Percentiles rank a stretch among this genome's conserved stretches.
These are phyloP conservation scores for Anser cygnoides DNA, from an alignment of 2,113 vertebrate species.

Conservation along the genomic window DNA sequence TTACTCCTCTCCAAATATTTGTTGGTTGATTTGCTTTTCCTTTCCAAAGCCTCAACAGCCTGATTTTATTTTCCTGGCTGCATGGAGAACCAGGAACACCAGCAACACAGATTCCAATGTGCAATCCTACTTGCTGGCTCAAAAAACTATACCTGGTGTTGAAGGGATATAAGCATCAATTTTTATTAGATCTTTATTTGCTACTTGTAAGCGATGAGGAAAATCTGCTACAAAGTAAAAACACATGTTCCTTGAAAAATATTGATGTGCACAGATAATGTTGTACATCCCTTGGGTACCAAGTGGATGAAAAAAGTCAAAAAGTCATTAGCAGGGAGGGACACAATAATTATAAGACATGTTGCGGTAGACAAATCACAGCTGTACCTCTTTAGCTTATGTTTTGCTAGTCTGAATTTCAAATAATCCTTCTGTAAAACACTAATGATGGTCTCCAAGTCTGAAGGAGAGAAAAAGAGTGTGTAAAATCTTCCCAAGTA, in stretches of 20 bases:
- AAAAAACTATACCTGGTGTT: conserved; percentile 54
- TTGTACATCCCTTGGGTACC: neutral
- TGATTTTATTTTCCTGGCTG: conserved; percentile 58
- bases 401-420: neutral
- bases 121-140: conserved; percentile 31
- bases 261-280: conserved; percentile 30
- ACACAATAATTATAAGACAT: conserved; percentile 14
- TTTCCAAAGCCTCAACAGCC: conserved; percentile 61
- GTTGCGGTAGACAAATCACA: neutral
- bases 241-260: conserved; percentile 30
- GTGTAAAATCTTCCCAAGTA: neutral
- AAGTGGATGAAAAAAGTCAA: conserved; percentile 17
- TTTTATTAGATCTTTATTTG: conserved; percentile 55
- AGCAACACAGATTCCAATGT: neutral
- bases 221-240: conserved; percentile 43
- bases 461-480: neutral
- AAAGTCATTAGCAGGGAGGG: conserved; percentile 21
- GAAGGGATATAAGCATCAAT: conserved; percentile 38
- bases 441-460: neutral
- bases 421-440: neutral
- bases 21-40: conserved; percentile 50
- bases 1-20: conserved; percentile 57
- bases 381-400: neutral
- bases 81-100: neutral
- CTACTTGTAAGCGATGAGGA: conserved; percentile 25